Evolutionary conservation across 2,797 vertebrate species (phyloP).

Genomic region (Vespertilio murinus): DNA sequence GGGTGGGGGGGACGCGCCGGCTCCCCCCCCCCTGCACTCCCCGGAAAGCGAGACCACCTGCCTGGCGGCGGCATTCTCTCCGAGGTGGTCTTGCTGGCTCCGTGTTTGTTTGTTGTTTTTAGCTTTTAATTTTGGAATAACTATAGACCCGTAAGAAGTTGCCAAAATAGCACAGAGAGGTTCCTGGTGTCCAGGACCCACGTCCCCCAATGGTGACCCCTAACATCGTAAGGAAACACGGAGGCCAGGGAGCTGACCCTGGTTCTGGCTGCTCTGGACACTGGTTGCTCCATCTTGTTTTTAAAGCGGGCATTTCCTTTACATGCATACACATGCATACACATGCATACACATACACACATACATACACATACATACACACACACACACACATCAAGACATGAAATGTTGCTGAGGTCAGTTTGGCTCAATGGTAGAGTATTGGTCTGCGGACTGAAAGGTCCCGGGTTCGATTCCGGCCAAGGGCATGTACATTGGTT

Average conservation of each 20-base stretch:
- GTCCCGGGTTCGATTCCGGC: too few relatives aligned
- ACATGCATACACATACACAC: too few relatives aligned
- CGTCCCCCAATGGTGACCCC: rapidly evolving
- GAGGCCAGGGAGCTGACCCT: rapidly evolving
- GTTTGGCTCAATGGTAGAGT: too few relatives aligned
- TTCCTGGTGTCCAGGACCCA: rapidly evolving
- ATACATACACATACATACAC: too few relatives aligned
- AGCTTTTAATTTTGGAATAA: constrained; percentile 20
- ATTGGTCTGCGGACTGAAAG: too few relatives aligned
- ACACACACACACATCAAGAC: too few relatives aligned
- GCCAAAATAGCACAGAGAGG: background rate
- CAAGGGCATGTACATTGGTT: too few relatives aligned
- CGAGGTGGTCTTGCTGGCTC: background rate
- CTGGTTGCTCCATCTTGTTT: rapidly evolving
- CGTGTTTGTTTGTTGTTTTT: too few relatives aligned
- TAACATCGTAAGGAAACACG: background rate
- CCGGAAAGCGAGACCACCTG: background rate
- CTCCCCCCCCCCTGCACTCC: rapidly evolving
- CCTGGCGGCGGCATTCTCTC: rapidly evolving
- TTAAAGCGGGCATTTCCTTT: background rate
- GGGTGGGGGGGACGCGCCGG: background rate
- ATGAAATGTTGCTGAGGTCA: too few relatives aligned
- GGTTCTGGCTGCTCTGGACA: background rate
- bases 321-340: too few relatives aligned
- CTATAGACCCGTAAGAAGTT: background rate